Evolutionary conservation across 2,113 vertebrate genomes (phyloP).

Genomic region (Taurulus bubalis): DNA sequence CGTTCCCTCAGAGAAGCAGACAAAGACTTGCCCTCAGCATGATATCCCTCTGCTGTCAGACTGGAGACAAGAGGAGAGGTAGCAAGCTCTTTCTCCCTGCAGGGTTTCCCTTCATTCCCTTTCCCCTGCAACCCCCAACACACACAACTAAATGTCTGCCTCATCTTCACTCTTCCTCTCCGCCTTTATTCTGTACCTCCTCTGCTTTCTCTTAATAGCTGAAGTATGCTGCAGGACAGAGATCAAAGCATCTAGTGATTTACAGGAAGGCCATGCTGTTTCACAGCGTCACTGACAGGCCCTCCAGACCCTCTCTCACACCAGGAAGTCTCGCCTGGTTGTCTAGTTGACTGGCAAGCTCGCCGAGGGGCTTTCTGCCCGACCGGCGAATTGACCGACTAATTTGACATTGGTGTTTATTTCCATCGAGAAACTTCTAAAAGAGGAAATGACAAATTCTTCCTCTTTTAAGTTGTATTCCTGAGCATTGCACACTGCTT

Average conservation of each 20-base stretch:
- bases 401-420: background rate
- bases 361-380: background rate
- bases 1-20: constrained; percentile 22
- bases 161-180: constrained; percentile 3
- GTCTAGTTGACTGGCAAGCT: constrained; percentile 2
- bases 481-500: background rate
- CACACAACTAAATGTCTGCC: constrained; percentile 20
- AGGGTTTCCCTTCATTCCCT: constrained; percentile 15
- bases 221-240: constrained; percentile 38
- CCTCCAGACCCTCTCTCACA: constrained; percentile 37
- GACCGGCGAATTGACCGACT: background rate
- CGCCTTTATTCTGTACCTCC: background rate
- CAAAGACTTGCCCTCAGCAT: constrained; percentile 62
- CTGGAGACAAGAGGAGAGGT: constrained; percentile 34
- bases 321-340: constrained; percentile 19
- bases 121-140: background rate
- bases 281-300: constrained; percentile 29
- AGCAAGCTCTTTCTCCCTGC: constrained; percentile 37
- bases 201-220: constrained; percentile 18
- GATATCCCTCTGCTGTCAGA: constrained; percentile 54
- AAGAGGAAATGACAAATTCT: background rate
- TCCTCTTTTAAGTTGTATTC: background rate
- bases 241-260: constrained; percentile 54
- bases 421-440: background rate
- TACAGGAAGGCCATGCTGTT: constrained; percentile 46